Conservation (phyloP, 2,888 invertebrate genomes). For the Drosophila borborema region DNA sequence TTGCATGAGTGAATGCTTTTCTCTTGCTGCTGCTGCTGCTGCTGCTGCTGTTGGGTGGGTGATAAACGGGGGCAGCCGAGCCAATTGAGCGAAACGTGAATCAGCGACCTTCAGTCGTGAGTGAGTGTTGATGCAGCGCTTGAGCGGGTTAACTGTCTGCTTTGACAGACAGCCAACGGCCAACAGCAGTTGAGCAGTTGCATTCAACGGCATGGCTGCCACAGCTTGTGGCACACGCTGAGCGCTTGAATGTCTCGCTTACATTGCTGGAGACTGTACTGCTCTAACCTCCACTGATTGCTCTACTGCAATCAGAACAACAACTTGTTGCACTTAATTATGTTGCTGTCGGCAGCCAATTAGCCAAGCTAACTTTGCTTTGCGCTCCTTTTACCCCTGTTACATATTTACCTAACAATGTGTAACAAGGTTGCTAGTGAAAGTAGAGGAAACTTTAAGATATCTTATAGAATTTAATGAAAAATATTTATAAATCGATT, state of each 20-base stretch:
- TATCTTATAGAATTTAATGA: not conserved
- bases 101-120: slow-evolving; percentile 74
- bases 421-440: not conserved
- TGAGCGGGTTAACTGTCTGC: slow-evolving; percentile 58
- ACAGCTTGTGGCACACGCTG: slow-evolving; percentile 44
- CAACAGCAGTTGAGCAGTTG: slow-evolving; percentile 1
- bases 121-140: slow-evolving; percentile 6
- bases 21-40: not conserved
- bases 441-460: not conserved
- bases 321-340: slow-evolving; percentile 68
- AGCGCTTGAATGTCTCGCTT: slow-evolving; percentile 27
- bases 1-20: slow-evolving; percentile 7
- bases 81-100: slow-evolving; percentile 74
- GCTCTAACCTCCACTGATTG: slow-evolving; percentile 28
- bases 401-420: slow-evolving; percentile 10
- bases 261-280: slow-evolving; percentile 35
- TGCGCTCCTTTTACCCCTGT: slow-evolving; percentile 9
- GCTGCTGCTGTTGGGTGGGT: slow-evolving; percentile 17
- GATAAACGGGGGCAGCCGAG: slow-evolving; percentile 23
- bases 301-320: not conserved
- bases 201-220: slow-evolving; percentile 8
- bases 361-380: slow-evolving; percentile 33
- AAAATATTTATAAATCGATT: no score
- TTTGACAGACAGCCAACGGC: slow-evolving; percentile 61
- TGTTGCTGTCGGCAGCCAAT: slow-evolving; percentile 39